Percentiles rank a stretch among this genome's conserved stretches.
phyloP scores from a whole-genome alignment of 1,140 invertebrate genomes.

The Drosophila lacertosa region DNA sequence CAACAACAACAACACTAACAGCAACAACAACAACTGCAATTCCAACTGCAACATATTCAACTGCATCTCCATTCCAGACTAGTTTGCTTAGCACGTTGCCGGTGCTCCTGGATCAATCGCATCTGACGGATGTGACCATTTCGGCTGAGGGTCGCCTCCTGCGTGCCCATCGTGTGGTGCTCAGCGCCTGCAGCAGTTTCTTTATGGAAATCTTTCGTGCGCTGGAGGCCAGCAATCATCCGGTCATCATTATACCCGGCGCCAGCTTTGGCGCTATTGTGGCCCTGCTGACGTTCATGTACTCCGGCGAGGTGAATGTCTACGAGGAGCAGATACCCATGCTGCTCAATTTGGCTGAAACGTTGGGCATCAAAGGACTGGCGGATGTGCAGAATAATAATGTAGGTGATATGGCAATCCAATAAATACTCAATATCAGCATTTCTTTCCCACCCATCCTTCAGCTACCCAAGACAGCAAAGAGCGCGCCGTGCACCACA shows the following conservation, averaged over 20 bases:
- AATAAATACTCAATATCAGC: background rate
- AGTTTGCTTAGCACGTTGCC: constrained; percentile 93
- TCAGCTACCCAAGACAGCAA: constrained; percentile 61
- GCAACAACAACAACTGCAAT: background rate
- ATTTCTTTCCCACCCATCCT: background rate
- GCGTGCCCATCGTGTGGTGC: constrained; percentile 93
- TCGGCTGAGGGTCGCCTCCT: constrained; percentile 92
- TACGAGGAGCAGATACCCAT: constrained; percentile 92
- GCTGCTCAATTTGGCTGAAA: constrained; percentile 92
- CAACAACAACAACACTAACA: background rate
- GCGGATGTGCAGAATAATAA: constrained; percentile 89
- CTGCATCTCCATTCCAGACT: constrained; percentile 84
- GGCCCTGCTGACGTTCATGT: constrained; percentile 95
- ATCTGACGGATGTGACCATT: constrained; percentile 95
- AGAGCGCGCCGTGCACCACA: constrained; percentile 11
- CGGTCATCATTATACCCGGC: constrained; percentile 92
- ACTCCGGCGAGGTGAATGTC: constrained; percentile 95
- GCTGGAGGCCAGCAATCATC: constrained; percentile 89
- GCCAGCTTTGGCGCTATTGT: constrained; percentile 92
- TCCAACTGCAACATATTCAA: constrained; percentile 5
- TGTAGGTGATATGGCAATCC: constrained; percentile 84
- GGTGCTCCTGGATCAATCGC: constrained; percentile 91
- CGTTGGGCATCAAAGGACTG: constrained; percentile 93
- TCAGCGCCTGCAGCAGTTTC: constrained; percentile 96
- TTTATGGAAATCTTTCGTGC: constrained; percentile 94